Evolutionary conservation across 2,797 vertebrate species (phyloP), one percentile per base, ranked within the genome.

Genomic region (Falco cherrug): DNA sequence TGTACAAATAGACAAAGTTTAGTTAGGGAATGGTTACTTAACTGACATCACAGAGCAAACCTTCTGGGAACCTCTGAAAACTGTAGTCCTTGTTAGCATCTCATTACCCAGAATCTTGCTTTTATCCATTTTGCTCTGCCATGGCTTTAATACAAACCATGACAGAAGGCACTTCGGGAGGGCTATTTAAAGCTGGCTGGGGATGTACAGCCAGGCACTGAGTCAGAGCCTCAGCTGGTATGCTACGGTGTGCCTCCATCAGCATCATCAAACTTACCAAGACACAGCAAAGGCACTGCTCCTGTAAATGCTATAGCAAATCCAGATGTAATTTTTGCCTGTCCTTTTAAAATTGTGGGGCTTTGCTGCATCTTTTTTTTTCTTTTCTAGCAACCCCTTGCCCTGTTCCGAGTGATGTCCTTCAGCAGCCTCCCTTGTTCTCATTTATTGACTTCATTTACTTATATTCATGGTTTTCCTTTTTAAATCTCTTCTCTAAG

Each of bases 51-150:
- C 35, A 81, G 29, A 70, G 22, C 3, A 1, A 95, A 63, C 35
- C 35, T 89, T 57, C 43, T 3, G 16, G 45, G 26, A 84, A 82
- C 15, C 29, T 77, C 71, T 75, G 57, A 83, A 94, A 89, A 45
- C 20, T 33, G 6, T 16, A 70, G 39, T 76, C 78, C 64, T 85
- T 75, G 48, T 84, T 71, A 77, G 41, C 64, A 65, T 75, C 68
- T 95, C 84, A 85, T 95, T 92, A 92, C 57, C 51, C 50, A 93
- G 53, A 29, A 70, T 85, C 63, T 89, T 93, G 43, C n/a, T 84
- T 81, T 74, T 41, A 85, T 80, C 21, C 35, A 12, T 84, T 93
- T 80, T 83, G 14, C 50, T 80, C 91, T 78, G 65, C 51, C 29
- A 28, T 24, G 16, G 56, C 59, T 80, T 85, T 53, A 75, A 59